A percentile compares a stretch with the other conserved stretches of the same genome.
These are phyloP conservation scores for Phataginus tetradactyla DNA, from an alignment of 2,797 vertebrate species.

Conservation along the genomic window DNA sequence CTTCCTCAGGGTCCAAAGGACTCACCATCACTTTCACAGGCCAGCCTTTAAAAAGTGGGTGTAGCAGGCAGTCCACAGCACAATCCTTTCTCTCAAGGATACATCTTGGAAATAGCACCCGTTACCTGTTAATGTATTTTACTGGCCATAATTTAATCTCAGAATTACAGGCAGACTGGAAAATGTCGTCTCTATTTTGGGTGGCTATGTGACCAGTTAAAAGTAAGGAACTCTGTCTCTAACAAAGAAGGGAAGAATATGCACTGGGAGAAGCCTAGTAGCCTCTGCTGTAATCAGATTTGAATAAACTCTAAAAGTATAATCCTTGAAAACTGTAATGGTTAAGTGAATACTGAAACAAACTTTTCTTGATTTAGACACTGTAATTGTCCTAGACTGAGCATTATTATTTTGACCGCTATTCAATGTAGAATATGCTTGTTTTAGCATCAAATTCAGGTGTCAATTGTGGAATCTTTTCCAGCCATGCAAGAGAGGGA, in stretches of 20 bases:
- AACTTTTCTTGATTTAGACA: neutral
- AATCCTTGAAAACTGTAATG: neutral
- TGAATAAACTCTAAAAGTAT: neutral
- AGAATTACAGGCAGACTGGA: neutral
- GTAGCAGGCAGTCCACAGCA: rapidly evolving
- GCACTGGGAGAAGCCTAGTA: neutral
- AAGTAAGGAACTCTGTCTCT: neutral
- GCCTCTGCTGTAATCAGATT: neutral
- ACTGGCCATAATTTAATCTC: neutral
- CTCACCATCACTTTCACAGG: neutral
- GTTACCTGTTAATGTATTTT: neutral
- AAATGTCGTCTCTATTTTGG: neutral
- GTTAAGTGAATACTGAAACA: neutral
- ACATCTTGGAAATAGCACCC: neutral
- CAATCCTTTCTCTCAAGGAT: neutral
- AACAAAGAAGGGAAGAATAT: neutral
- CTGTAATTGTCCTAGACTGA: neutral
- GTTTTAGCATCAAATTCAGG: neutral
- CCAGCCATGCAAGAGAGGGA: neutral
- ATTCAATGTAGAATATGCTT: neutral
- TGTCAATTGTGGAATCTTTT: neutral
- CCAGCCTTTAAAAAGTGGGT: neutral
- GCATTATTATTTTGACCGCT: slow-evolving; percentile 14
- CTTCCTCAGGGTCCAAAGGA: neutral
- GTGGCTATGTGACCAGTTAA: neutral